Evolutionary conservation across 53 echinoderm and acorn worm genomes (phyloP), one percentile per base, ranked within the genome.

Genomic region (Hippasteria phrygiana): DNA sequence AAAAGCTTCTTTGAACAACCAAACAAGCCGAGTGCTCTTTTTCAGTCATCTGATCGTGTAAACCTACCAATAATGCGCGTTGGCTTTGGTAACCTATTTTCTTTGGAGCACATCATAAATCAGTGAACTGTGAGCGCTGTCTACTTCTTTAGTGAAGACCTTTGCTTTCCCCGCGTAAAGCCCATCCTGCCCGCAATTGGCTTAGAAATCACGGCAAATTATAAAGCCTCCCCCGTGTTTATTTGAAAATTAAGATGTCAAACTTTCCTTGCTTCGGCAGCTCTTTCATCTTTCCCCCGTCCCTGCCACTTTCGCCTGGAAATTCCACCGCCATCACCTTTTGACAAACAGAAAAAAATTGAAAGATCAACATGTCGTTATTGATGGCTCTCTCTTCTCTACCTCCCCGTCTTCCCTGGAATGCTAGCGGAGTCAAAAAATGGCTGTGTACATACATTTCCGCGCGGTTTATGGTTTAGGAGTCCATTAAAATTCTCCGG

Each of bases 401-500:
- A 24, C 43, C 63, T n/a, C 45, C 67, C 42, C 17, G 36, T 82
- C 43, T 64, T 43, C 65, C 34, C 45, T 14, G 41, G 67, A 66
- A 29, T 17, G 9, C 34, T 35, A n/a, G 14, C 3, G 31, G 20
- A 32, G 29, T 28, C 22, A 43, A 66, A 82, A 82, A 65, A 66
- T 28, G 31, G 43, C 82, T 82, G 34, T 82, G 82, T 82, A 82
- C 82, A 82, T 82, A 82, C 37, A 56, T 82, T 82, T 82, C 67
- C 46, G 63, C 82, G 55, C 66, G 82, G 82, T 64, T 82, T 82
- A 66, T 82, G 82, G 66, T 65, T 82, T 82, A 50, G 41, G 45
- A 82, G 50, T 82, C 82, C 82, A 82, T 82, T 82, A 82, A 82
- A 82, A 82, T 46, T 65, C 65, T 82, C 43, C 66, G 66, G 32